Percentiles rank a stretch among this genome's conserved stretches.
These are phyloP conservation scores for Natator depressus DNA, from an alignment of 2,113 vertebrate species.

Conservation along the genomic window DNA sequence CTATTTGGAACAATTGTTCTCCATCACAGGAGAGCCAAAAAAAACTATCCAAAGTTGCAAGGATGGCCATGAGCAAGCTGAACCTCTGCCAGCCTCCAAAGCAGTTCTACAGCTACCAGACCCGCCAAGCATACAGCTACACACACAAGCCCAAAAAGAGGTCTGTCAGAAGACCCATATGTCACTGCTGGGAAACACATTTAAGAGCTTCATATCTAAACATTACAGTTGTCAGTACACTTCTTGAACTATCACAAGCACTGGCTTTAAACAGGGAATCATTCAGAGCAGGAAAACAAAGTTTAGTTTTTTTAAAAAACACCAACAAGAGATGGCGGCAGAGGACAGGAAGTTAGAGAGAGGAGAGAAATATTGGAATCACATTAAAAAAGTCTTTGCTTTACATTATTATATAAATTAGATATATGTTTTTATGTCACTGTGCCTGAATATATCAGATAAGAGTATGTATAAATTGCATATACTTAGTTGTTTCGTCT, in stretches of 20 bases:
- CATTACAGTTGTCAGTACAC: background rate
- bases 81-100: background rate
- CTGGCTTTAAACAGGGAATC: conserved; percentile 9
- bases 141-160: background rate
- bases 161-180: conserved; percentile 29
- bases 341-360: background rate
- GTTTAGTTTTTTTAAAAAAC: background rate
- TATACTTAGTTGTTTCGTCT: background rate
- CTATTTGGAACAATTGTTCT: conserved; percentile 8
- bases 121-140: background rate
- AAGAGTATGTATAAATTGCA: background rate
- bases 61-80: background rate
- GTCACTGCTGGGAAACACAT: background rate
- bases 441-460: background rate
- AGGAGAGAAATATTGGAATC: background rate
- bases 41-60: background rate
- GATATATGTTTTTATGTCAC: background rate
- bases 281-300: background rate
- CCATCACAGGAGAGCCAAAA: background rate
- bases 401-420: background rate
- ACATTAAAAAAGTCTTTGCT: background rate
- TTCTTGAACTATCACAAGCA: background rate
- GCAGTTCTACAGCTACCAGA: background rate
- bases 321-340: conserved; percentile 19
- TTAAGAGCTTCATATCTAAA: background rate